Evolutionary conservation across 1,140 invertebrate species (phyloP).

Genomic region (Drosophila simulans): DNA sequence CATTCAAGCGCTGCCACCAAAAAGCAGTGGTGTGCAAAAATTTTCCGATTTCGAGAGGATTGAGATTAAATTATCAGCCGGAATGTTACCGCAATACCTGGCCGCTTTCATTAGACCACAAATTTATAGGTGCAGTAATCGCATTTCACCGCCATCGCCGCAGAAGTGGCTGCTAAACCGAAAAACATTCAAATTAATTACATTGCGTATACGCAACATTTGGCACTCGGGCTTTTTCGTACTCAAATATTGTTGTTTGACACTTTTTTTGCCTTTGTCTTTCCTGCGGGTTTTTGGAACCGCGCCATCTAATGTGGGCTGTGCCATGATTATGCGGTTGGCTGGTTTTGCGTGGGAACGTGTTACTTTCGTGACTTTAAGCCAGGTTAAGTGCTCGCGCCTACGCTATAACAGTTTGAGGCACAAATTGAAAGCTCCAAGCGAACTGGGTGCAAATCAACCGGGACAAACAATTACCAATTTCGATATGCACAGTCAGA

Average conservation of each 20-base stretch:
- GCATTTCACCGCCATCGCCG: slow-evolving; percentile 25
- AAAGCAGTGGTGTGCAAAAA: slow-evolving; percentile 48
- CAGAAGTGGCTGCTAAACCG: slow-evolving; percentile 57
- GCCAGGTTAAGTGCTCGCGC: slow-evolving; percentile 62
- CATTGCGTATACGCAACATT: slow-evolving; percentile 75
- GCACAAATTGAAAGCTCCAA: slow-evolving; percentile 59
- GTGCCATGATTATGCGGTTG: slow-evolving; percentile 52
- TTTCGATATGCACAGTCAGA: slow-evolving; percentile 57
- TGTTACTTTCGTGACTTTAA: slow-evolving; percentile 17
- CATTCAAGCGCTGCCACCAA: slow-evolving; percentile 21
- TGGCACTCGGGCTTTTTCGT: slow-evolving; percentile 38
- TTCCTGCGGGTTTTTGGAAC: slow-evolving; percentile 17
- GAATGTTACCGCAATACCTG: slow-evolving; percentile 26
- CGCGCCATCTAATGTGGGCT: slow-evolving; percentile 41
- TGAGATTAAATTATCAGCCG: slow-evolving; percentile 22
- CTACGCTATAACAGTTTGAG: slow-evolving; percentile 20
- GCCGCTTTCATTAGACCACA: slow-evolving; percentile 21
- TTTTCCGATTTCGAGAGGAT: slow-evolving; percentile 19
- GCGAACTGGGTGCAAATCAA: slow-evolving; percentile 48
- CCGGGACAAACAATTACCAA: slow-evolving; percentile 56
- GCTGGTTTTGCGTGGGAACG: slow-evolving; percentile 18
- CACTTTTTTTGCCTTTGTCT: slow-evolving; percentile 4
- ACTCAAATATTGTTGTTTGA: slow-evolving; percentile 40
- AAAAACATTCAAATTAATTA: slow-evolving; percentile 70
- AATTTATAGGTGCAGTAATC: slow-evolving; percentile 53